phyloP scores from a whole-genome alignment of 2,888 invertebrate genomes.

The Cephus runcator region DNA sequence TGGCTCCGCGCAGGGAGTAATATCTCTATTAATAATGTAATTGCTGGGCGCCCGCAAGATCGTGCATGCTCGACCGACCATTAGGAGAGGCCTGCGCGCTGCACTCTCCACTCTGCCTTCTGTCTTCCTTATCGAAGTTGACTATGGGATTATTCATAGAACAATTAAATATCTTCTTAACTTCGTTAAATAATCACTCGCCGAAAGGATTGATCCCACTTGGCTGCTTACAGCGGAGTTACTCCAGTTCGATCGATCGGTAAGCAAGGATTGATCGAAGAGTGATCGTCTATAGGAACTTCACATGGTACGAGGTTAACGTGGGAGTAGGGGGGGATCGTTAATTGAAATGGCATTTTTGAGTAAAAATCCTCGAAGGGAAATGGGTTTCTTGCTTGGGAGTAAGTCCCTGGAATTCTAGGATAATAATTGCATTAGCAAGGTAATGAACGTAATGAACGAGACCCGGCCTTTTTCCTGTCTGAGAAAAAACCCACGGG shows the following conservation, averaged over 20 bases:
- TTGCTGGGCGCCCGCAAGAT: conserved; percentile 52
- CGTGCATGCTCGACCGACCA: conserved; percentile 45
- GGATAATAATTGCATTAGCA: conserved; percentile 57
- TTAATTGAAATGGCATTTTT: conserved; percentile 24
- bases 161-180: conserved; percentile 10
- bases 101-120: not conserved
- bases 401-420: not conserved
- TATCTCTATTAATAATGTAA: conserved; percentile 63
- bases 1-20: conserved; percentile 49
- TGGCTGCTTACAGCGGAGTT: not conserved
- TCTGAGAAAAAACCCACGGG: not conserved
- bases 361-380: conserved; percentile 12
- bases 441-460: conserved; percentile 45
- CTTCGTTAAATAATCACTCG: conserved; percentile 11
- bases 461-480: not conserved
- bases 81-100: conserved; percentile 36
- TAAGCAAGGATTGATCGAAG: no score
- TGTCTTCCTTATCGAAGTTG: not conserved
- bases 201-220: not conserved
- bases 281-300: not conserved
- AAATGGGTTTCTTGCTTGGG: conserved; percentile 21
- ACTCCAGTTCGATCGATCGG: not conserved
- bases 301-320: not conserved
- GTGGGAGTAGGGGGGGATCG: not conserved
- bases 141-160: not conserved